Evolutionary conservation across 1,140 invertebrate species (phyloP), one percentile per base, ranked within the genome.

Genomic region (Drosophila lacteicornis): DNA sequence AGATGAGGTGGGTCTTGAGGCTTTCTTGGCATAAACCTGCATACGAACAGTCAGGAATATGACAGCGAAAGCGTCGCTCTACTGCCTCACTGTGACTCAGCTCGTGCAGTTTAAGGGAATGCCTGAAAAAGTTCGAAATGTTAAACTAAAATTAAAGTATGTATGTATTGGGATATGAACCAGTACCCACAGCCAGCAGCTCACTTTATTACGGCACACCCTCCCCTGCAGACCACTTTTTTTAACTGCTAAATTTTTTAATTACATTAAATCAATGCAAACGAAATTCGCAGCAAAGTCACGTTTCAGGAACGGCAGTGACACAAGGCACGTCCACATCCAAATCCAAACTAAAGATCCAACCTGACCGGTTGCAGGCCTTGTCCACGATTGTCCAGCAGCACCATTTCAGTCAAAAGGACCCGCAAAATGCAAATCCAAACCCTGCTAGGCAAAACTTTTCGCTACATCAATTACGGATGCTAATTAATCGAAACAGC

Each of bases 201-300:
- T 73, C 60, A 73, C 55, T 60, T 50, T 50, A 73, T 45, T 22
- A 53, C 22, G 45, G 36, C 36, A 56, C 53, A 19, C n/a, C 27
- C 38, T 55, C 60, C 42, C 40, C 25, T 47, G 50, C 25, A 11
- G 33, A 11, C 22, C 38, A 33, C 49, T 49, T 57, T 65, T 53
- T 75, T 65, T 77, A 74, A 77, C 76, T 86, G 71, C 70, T 46
- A 81, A 88, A 88, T 71, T 91, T 80, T 88, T 82, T 80, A 91
- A 91, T 91, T 91, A 91, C 76, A 91, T 91, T 91, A 91, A 91
- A 91, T 91, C 76, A 88, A 91, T 80, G 84, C 76, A 91, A 80
- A 82, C 84, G 84, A 88, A 91, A 91, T 91, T 91, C 90, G 82
- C 75, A 91, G 68, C 84, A 91, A 82, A 91, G 88, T 91, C 88